Conservation (phyloP, 92 coral and sea anemone genomes). For the Diadumene lineata region DNA sequence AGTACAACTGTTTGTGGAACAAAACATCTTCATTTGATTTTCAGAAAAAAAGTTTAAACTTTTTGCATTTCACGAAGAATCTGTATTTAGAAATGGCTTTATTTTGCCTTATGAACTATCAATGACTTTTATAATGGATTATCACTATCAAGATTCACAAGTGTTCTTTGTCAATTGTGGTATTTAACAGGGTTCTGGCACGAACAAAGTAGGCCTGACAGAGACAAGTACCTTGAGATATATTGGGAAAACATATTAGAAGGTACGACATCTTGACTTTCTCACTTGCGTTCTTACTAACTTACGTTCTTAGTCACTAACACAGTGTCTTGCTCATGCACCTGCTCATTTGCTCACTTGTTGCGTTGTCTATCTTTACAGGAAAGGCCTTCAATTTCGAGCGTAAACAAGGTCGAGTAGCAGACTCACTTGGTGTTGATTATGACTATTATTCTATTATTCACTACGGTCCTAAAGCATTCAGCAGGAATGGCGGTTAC, state of each 20-base stretch:
- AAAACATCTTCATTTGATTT: too few species aligned
- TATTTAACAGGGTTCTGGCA: conserved; percentile 29
- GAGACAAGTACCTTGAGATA: conserved; percentile 20
- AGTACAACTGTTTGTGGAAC: too few species aligned
- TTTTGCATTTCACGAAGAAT: too few species aligned
- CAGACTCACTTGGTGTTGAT: conserved; percentile 15
- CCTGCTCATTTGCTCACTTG: not conserved
- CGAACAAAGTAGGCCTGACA: conserved; percentile 23
- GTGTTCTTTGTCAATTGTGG: not conserved
- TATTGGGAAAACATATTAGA: conserved; percentile 21
- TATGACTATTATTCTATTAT: conserved; percentile 15
- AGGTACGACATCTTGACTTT: conserved; percentile 3
- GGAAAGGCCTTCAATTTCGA: conserved; percentile 6
- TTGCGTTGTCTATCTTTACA: not conserved
- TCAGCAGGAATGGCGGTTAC: not conserved
- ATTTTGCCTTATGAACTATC: too few species aligned
- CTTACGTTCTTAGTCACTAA: not conserved
- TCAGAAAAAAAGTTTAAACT: too few species aligned
- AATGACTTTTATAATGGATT: too few species aligned
- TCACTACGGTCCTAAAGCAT: not conserved
- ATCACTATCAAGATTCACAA: too few species aligned
- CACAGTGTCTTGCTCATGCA: not conserved
- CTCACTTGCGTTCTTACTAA: not conserved
- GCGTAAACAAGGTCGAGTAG: not conserved
- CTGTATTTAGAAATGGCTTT: too few species aligned